phyloP scores from a whole-genome alignment of 1,140 invertebrate genomes.

The Drosophila murphyi region DNA sequence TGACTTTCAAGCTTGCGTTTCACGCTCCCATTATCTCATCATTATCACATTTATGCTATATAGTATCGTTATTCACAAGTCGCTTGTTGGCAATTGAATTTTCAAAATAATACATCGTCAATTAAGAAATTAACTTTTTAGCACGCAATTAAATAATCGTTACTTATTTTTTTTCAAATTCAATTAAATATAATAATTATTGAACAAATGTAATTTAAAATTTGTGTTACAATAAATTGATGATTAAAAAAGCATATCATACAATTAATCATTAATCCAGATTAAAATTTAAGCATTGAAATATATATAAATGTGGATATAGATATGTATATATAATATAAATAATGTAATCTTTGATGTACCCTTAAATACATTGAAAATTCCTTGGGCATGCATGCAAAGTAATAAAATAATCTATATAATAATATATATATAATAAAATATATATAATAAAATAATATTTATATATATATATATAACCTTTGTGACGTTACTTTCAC shows the following conservation, averaged over 20 bases:
- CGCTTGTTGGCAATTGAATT: not conserved
- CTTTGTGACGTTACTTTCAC: constrained; percentile 13
- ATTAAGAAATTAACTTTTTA: constrained; percentile 38
- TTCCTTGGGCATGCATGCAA: not conserved
- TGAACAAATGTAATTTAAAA: not conserved
- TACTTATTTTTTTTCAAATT: constrained; percentile 36
- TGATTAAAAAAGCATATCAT: not conserved
- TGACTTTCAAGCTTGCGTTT: constrained; percentile 2
- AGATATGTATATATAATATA: no score
- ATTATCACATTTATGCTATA: constrained; percentile 11
- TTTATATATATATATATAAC: not conserved
- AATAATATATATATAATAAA: not conserved
- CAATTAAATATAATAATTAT: constrained; percentile 51
- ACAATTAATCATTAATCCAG: no score
- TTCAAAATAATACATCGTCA: not conserved
- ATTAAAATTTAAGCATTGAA: no score
- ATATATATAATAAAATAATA: not conserved
- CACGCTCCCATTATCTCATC: not conserved
- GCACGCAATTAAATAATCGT: constrained; percentile 55
- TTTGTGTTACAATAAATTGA: not conserved
- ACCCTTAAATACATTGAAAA: not conserved
- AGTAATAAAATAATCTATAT: constrained; percentile 3
- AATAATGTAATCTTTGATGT: no score
- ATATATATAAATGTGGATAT: not conserved
- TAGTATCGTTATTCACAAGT: constrained; percentile 7